Evolutionary conservation across 2,888 invertebrate genomes (phyloP), one percentile per base, ranked within the genome.

Genomic region (Maniola hyperantus): DNA sequence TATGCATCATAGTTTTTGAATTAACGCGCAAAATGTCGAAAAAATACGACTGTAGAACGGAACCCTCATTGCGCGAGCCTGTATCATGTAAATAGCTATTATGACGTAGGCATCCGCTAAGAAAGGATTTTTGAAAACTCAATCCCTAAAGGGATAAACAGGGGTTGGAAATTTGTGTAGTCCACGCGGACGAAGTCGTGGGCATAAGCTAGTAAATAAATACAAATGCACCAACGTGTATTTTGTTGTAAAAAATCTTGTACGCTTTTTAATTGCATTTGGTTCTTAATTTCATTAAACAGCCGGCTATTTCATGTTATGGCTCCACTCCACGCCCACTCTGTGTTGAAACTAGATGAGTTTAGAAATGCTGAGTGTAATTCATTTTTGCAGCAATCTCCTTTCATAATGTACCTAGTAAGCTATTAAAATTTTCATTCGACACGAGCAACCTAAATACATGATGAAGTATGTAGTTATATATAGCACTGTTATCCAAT

Each of bases 291-390:
- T 50, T 61, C 13, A 55, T 54, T 60, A 59, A 48, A 53, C 68
- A 58, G n/a, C 26, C 15, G 13, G 18, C n/a, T 60, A 59, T 64
- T 58, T 66, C 36, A 15, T 65, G 64, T 55, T 39, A 64, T n/a
- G 20, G 61, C 50, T 51, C 48, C 55, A 54, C 70, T 72, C 54
- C 54, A n/a, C 48, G 36, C 63, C 59, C 15, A 59, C 18, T 63
- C 11, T 10, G 20, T 69, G 58, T 60, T 55, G 68, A 50, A 64
- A 69, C 50, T 50, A 64, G 63, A 66, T 59, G 67, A 63, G 66
- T 69, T 66, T 64, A 64, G 59, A 53, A 66, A 64, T 65, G 55
- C 48, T 59, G 20, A 53, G 51, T 62, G 55, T 59, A 59, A 63
- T 63, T 57, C 26, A 26, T 58, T 44, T 20, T 39, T 10, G 54